Base-by-base conservation (phyloP, 2,113 vertebrate genomes). In the Podilymbus podiceps region DNA sequence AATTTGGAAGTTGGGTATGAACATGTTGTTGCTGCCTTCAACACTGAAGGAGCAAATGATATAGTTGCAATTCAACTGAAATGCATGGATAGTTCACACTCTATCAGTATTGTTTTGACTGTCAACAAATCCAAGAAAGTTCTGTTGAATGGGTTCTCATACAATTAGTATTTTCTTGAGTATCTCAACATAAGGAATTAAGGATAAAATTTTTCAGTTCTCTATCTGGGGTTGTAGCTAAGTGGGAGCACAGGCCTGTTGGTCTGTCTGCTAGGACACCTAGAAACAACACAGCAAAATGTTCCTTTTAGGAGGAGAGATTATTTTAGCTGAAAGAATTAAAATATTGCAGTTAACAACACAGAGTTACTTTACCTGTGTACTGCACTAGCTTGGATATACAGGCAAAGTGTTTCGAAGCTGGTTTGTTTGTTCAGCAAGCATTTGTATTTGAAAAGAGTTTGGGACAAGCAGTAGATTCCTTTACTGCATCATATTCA, bases 21-120 rank as follows among this genome's bases (percentile, higher is more conserved):
- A 74, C 46, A 18, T 82, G 87, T 87, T 95, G 86, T 82, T 96
- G 87, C 81, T 72, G 79, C 88, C 71, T 93, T 89, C 75, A 81
- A 27, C 35, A 35, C 47, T 42, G 83, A 87, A 68, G 72, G 15
- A 92, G 69, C 35, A 93, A 94, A 92, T 83, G 81, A 86, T 87
- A 49, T 68, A 77, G 59, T 50, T 90, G 31, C 50, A 85, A 62
- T 91, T 82, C 81, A 93, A n/a, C 25, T 53, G 63, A 76, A 95
- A 66, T 47, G 33, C 58, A 80, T 30, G 81, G 80, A 8, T 50
- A 90, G 38, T 46, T 94, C 27, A 49, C 30, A n/a, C 31, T 83
- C 35, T 23, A 53, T 60, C 79, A 21, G 44, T 74, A 62, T 88
- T 88, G 87, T 89, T 91, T 78, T 58, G 46, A 49, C 50, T 88